Evolutionary conservation across 2,888 invertebrate genomes (phyloP).

Genomic region (Tortricodes alternella): DNA sequence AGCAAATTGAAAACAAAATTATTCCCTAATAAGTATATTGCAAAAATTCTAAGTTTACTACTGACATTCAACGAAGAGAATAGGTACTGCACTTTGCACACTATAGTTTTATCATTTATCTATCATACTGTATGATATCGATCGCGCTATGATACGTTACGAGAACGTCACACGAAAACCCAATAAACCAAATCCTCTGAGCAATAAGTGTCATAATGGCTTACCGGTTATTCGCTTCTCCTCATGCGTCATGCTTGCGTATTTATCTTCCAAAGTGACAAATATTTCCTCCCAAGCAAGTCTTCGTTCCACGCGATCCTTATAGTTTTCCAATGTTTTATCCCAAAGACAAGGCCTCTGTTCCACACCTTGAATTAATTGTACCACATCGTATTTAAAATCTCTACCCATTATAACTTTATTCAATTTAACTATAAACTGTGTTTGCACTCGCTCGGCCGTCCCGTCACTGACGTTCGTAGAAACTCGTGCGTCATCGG

Average conservation of each 20-base stretch:
- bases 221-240: conserved; percentile 62
- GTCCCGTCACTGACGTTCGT: conserved; percentile 57
- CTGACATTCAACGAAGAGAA: no score
- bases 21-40: no score
- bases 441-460: conserved; percentile 53
- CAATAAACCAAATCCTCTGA: background rate
- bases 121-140: no score
- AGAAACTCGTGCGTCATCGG: conserved; percentile 47
- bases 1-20: no score
- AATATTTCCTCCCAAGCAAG: conserved; percentile 72
- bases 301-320: conserved; percentile 65
- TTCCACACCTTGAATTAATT: conserved; percentile 55
- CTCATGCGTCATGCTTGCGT: conserved; percentile 59
- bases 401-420: conserved; percentile 57
- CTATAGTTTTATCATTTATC: no score
- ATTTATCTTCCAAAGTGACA: conserved; percentile 54
- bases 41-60: no score
- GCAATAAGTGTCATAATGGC: conserved; percentile 37
- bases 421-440: conserved; percentile 34
- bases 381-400: conserved; percentile 65
- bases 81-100: no score
- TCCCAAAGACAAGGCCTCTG: conserved; percentile 71
- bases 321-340: conserved; percentile 65
- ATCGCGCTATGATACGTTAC: conserved; percentile 10
- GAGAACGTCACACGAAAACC: conserved; percentile 1